Base-by-base conservation (phyloP, 2,888 invertebrate species). In the Lithophane semibrunnea region DNA sequence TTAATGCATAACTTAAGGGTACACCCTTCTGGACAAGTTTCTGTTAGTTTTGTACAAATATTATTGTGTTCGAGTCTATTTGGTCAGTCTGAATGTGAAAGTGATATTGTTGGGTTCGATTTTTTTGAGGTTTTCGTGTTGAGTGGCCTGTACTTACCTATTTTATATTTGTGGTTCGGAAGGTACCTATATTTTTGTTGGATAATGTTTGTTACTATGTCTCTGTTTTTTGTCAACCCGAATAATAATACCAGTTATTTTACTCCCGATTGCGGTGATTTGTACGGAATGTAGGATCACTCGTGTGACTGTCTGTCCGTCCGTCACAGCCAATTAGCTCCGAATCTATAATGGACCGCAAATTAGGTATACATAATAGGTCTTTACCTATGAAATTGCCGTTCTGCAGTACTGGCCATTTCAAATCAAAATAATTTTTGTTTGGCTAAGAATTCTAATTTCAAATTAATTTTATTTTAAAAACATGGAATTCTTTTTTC, bases 1-100 rank as follows among this genome's bases (percentile, higher is more conserved):
- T 90, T 89, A 90, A 92, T 92, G 90, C 90, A 92, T 90, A 91
- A 90, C 89, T 88, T 89, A 90, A 87, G 84, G 75, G 73, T 75
- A 13, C 54, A 76, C 87, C 80, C 87, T 88, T 85, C 88, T 85
- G 86, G 79, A 80, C 88, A 75, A 86, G 87, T 85, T 89, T 91
- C 88, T 88, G 88, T 89, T 86, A 82, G 88, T 86, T 88, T 85
- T 86, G 84, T 86, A 90, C 90, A 91, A 91, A 91, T 91, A 91
- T 91, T 91, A 89, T 91, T 91, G 83, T 82, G 83, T 75, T 85
- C 73, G 58, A 88, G 88, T 84, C 73, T 91, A 85, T 92, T 92
- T 91, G 90, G 89, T 88, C 89, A 90, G 89, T 90, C 89, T 82
- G 68, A 79, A 89, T 84, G 83, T 89, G 90, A 90, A 90, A 89